phyloP scores from a whole-genome alignment of 2,113 vertebrate species.

The Trachemys scripta region DNA sequence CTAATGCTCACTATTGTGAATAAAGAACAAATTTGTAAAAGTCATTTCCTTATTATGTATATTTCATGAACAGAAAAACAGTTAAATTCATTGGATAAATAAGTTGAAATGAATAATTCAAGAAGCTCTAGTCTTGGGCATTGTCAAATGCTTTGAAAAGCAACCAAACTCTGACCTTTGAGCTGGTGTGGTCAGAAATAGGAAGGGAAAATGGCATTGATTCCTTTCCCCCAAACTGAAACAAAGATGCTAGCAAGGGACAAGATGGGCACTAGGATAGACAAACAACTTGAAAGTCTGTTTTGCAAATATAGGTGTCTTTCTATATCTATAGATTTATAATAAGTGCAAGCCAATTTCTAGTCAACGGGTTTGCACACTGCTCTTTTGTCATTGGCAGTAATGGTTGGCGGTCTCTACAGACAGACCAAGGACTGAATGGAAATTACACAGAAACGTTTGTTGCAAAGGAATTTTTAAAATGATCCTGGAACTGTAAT shows the following conservation, averaged over 20 bases:
- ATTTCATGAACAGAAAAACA: constrained; percentile 29
- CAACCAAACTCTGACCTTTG: not conserved
- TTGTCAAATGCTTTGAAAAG: not conserved
- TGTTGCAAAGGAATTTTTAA: not conserved
- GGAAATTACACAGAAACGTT: not conserved
- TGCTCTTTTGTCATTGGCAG: not conserved
- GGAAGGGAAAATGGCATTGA: not conserved
- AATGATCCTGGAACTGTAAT: not conserved
- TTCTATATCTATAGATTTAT: not conserved
- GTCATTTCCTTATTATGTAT: constrained; percentile 11
- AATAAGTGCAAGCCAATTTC: not conserved
- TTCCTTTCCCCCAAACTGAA: accelerated
- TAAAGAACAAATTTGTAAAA: constrained; percentile 19
- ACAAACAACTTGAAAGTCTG: not conserved
- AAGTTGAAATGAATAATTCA: constrained; percentile 44
- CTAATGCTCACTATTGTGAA: constrained; percentile 5
- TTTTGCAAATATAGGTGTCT: not conserved
- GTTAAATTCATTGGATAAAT: constrained; percentile 23
- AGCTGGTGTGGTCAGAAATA: not conserved
- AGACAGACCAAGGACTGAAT: not conserved
- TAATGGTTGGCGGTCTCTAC: not conserved
- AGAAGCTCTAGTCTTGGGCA: not conserved
- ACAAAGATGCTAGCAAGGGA: not conserved
- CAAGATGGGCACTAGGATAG: not conserved
- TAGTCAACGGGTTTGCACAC: not conserved